A percentile compares a stretch with the other conserved stretches of the same genome.
phyloP scores from a whole-genome alignment of 2,888 invertebrate species.

The Latheticus oryzae region DNA sequence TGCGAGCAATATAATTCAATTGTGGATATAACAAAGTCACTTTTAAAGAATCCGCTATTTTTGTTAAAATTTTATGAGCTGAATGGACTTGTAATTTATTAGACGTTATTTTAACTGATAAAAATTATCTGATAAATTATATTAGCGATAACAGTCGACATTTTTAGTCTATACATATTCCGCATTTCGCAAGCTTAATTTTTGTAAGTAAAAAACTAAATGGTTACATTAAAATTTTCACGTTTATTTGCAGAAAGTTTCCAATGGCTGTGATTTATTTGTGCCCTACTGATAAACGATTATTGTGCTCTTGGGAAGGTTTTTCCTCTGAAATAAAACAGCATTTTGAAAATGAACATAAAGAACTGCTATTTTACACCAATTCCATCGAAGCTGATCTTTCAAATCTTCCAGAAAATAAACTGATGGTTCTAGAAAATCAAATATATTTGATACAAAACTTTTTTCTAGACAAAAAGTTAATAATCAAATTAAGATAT shows the following conservation, averaged over 20 bases:
- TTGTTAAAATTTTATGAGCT: too few relatives aligned
- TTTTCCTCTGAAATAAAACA: constrained; percentile 52
- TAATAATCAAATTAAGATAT: constrained; percentile 52
- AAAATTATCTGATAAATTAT: constrained; percentile 19
- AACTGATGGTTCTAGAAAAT: constrained; percentile 50
- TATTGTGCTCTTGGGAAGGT: constrained; percentile 57
- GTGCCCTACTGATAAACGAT: constrained; percentile 56
- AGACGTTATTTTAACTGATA: constrained; percentile 16
- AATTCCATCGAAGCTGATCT: constrained; percentile 50
- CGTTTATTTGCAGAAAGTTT: constrained; percentile 48
- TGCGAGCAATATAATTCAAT: too few relatives aligned
- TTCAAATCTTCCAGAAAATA: constrained; percentile 51
- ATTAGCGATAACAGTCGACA: constrained; percentile 12
- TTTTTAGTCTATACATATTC: too few relatives aligned
- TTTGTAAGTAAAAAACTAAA: too few relatives aligned
- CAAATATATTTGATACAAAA: constrained; percentile 56
- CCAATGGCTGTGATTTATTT: constrained; percentile 55
- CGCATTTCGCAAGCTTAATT: too few relatives aligned
- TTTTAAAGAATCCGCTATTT: too few relatives aligned
- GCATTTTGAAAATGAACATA: constrained; percentile 56
- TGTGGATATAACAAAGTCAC: too few relatives aligned
- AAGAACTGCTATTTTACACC: constrained; percentile 50
- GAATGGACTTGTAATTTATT: too few relatives aligned
- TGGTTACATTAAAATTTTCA: background rate
- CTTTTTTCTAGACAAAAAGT: constrained; percentile 34